Percentiles rank a stretch among this genome's conserved stretches.
These are phyloP conservation scores for Harpagifer antarcticus DNA, from an alignment of 2,797 vertebrate species.

Conservation along the genomic window DNA sequence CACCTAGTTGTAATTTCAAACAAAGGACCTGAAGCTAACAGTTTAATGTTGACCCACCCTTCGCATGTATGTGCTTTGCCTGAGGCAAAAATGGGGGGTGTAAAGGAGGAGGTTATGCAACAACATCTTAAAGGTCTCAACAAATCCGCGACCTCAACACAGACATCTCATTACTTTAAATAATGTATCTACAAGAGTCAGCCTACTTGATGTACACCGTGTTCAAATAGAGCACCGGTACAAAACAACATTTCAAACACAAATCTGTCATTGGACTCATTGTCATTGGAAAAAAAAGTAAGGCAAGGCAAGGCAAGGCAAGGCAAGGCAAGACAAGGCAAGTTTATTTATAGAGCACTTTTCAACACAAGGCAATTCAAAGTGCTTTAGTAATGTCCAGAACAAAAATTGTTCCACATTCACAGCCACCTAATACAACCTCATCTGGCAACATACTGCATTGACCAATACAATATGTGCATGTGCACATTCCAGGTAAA, in stretches of 20 bases:
- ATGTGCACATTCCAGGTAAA: background rate
- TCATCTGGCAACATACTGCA: background rate
- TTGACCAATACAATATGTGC: background rate
- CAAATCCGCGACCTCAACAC: conserved; percentile 25
- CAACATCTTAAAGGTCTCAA: conserved; percentile 29
- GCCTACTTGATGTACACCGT: too few relatives aligned
- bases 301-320: too few relatives aligned
- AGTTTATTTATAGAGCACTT: too few relatives aligned
- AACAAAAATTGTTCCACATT: background rate
- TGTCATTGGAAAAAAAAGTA: background rate
- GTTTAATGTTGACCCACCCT: conserved; percentile 32
- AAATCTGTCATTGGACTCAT: background rate
- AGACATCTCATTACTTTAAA: background rate
- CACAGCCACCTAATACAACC: background rate
- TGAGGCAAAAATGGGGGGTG: conserved; percentile 16
- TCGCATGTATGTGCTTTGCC: conserved; percentile 19
- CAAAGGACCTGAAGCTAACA: conserved; percentile 36
- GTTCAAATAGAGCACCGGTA: background rate
- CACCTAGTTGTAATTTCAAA: conserved; percentile 25
- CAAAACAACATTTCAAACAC: background rate
- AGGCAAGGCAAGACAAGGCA: too few relatives aligned
- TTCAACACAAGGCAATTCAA: too few relatives aligned
- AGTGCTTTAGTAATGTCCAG: too few relatives aligned
- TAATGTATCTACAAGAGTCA: background rate
- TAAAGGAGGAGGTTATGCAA: background rate